Percentiles rank a stretch among this genome's conserved stretches.
Evolutionary conservation across 1,140 invertebrate genomes (phyloP).

Genomic region (Anastrepha obliqua): DNA sequence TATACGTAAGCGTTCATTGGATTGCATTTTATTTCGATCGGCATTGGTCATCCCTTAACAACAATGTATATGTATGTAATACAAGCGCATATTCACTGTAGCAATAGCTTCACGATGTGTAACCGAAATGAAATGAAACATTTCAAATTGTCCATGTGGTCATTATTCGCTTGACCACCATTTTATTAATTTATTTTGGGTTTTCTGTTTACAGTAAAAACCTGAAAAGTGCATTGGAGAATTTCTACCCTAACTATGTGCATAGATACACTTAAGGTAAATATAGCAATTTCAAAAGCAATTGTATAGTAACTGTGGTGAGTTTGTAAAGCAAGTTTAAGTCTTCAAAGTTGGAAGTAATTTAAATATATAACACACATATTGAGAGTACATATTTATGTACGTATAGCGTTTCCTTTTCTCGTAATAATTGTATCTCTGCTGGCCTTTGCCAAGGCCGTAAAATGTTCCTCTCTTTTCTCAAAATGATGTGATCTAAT

Average conservation of each 20-base stretch:
- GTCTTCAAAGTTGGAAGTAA: too few relatives aligned
- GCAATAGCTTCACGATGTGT: not conserved
- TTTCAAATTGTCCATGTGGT: not conserved
- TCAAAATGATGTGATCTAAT: too few relatives aligned
- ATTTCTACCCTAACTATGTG: not conserved
- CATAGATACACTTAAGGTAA: not conserved
- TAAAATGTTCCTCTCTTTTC: too few relatives aligned
- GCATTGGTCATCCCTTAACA: constrained; percentile 37
- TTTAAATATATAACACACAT: too few relatives aligned
- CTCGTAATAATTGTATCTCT: too few relatives aligned
- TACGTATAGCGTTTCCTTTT: too few relatives aligned
- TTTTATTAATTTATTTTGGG: not conserved
- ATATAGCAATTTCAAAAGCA: not conserved
- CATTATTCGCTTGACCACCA: not conserved
- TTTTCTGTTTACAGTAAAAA: not conserved
- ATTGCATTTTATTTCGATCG: constrained; percentile 8
- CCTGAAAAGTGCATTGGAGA: not conserved
- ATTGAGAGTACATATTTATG: too few relatives aligned
- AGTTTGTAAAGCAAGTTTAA: too few relatives aligned
- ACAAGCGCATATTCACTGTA: not conserved
- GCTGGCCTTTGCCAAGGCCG: too few relatives aligned
- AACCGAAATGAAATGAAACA: not conserved
- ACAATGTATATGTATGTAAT: not conserved
- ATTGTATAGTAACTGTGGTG: too few relatives aligned
- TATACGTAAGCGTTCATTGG: constrained; percentile 11